Evolutionary conservation across 1,140 invertebrate species (phyloP).

Genomic region (Scaptodrosophila lebanonensis): DNA sequence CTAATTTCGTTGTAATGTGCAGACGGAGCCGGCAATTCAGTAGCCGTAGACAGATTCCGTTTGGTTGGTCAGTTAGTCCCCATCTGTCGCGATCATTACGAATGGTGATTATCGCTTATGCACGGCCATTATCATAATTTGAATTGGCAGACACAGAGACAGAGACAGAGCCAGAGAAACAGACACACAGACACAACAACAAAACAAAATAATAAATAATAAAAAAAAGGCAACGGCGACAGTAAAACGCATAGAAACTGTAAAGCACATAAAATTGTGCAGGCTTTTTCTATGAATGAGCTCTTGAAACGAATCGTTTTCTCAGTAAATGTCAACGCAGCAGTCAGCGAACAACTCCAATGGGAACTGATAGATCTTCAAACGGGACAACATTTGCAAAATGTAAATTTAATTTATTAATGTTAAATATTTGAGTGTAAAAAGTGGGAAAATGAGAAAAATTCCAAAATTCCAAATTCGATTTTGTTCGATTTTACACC

Average conservation of each 20-base stretch:
- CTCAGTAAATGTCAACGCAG: no score
- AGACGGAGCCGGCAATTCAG: no score
- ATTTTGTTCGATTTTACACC: no score
- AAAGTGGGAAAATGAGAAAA: no score
- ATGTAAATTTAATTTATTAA: no score
- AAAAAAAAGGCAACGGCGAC: conserved; percentile 8
- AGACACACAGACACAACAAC: conserved; percentile 13
- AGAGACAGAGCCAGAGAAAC: conserved; percentile 19
- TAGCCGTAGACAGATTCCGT: conserved; percentile 16
- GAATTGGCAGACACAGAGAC: conserved; percentile 9
- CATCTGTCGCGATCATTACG: conserved; percentile 39
- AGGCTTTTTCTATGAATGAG: conserved; percentile 27
- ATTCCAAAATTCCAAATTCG: no score
- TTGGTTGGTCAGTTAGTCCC: conserved; percentile 4
- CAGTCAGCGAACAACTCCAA: no score
- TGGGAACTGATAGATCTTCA: no score
- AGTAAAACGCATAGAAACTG: conserved; percentile 23
- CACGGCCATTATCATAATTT: conserved; percentile 42
- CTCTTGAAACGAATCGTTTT: background rate
- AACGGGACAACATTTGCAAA: no score
- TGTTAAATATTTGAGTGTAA: no score
- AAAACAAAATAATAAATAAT: background rate
- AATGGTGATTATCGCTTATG: conserved; percentile 42
- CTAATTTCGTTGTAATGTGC: conserved; percentile 43
- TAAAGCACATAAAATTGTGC: background rate